Percentiles rank a stretch among this genome's conserved stretches.
phyloP scores from a whole-genome alignment of 2,888 invertebrate species.

The Drosophila pseudotalamancana region DNA sequence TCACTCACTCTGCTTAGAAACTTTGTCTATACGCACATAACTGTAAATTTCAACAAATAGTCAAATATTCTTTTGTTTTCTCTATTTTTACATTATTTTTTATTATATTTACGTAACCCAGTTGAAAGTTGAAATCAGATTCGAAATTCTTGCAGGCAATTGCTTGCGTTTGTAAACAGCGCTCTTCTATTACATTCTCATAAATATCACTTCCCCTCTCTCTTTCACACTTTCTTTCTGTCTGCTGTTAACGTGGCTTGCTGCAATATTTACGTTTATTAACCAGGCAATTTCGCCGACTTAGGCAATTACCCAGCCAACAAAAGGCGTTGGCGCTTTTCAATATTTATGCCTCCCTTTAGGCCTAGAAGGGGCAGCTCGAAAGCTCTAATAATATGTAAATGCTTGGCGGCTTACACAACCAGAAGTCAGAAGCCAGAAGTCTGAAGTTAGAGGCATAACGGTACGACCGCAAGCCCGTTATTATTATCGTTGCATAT shows the following conservation, averaged over 20 bases:
- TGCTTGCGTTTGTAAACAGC: slow-evolving; percentile 23
- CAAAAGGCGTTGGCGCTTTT: slow-evolving; percentile 74
- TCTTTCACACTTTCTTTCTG: no score
- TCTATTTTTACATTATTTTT: not conserved
- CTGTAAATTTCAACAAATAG: no score
- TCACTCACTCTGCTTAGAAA: no score
- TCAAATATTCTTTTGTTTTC: no score
- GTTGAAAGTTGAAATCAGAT: not conserved
- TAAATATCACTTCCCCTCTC: slow-evolving; percentile 13
- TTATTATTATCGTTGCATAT: slow-evolving; percentile 75
- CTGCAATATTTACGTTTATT: slow-evolving; percentile 73
- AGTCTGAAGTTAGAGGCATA: no score
- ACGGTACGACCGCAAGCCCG: slow-evolving; percentile 63
- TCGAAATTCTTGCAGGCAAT: not conserved
- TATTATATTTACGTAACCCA: not conserved
- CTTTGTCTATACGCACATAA: no score
- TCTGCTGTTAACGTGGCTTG: not conserved
- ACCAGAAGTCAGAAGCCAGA: slow-evolving; percentile 40
- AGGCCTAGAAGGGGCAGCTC: not conserved
- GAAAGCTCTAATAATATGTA: slow-evolving; percentile 70
- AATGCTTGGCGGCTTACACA: slow-evolving; percentile 61
- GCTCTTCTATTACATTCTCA: slow-evolving; percentile 26
- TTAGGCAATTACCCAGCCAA: slow-evolving; percentile 72
- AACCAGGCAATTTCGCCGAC: slow-evolving; percentile 71
- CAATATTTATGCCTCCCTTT: slow-evolving; percentile 73